Percentiles rank a stretch among this genome's conserved stretches.
These are phyloP conservation scores for Drosophila pseudoobscura DNA, from an alignment of 1,140 invertebrate genomes.

Conservation along the genomic window DNA sequence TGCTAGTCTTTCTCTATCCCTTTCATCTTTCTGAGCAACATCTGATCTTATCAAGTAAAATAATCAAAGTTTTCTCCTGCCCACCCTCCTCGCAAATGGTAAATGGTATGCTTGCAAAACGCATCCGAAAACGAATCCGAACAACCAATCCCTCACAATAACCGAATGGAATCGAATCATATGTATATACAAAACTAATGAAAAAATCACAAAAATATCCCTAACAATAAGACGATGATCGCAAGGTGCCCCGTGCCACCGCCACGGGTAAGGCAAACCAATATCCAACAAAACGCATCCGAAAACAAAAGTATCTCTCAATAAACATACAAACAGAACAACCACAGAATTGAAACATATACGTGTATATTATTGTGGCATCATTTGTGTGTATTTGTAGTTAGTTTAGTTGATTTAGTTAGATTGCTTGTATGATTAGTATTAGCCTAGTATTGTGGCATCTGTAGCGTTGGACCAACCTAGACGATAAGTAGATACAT, in stretches of 20 bases:
- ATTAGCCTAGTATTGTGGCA: too few species aligned
- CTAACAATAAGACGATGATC: slow-evolving; percentile 62
- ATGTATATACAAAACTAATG: slow-evolving; percentile 7
- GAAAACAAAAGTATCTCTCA: slow-evolving; percentile 3
- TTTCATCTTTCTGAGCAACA: not conserved
- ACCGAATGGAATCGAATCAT: not conserved
- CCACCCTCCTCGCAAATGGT: slow-evolving; percentile 2
- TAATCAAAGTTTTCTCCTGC: slow-evolving; percentile 35
- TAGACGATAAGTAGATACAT: too few species aligned
- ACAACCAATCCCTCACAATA: slow-evolving; percentile 6
- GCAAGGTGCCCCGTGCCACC: slow-evolving; percentile 63
- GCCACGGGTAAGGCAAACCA: slow-evolving; percentile 65
- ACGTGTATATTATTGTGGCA: too few species aligned
- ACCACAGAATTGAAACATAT: too few species aligned
- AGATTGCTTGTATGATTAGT: too few species aligned
- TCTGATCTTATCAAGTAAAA: not conserved
- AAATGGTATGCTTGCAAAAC: slow-evolving; percentile 15
- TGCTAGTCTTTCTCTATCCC: not conserved
- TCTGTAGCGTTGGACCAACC: too few species aligned
- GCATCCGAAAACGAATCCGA: slow-evolving; percentile 20
- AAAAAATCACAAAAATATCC: slow-evolving; percentile 6
- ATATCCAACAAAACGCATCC: not conserved
- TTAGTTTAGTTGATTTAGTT: too few species aligned
- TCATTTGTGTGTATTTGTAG: too few species aligned
- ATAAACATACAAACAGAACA: not conserved